Evolutionary conservation across 2,113 vertebrate species (phyloP).

Genomic region (Hyperoodon ampullatus): DNA sequence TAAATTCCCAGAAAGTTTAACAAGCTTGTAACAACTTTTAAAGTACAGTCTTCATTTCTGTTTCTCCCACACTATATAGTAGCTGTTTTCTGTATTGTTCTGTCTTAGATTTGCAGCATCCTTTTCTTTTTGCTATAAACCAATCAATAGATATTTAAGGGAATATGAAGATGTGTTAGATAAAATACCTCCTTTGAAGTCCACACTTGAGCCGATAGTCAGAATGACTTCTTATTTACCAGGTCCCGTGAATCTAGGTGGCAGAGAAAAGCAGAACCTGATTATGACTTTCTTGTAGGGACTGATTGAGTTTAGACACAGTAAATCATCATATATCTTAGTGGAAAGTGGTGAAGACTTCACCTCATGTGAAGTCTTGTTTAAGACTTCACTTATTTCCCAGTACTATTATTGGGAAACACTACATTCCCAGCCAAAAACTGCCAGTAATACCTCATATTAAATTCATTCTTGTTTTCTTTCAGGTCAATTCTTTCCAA

Average conservation of each 20-base stretch:
- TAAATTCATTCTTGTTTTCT: conserved; percentile 30
- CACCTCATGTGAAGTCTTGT: neutral
- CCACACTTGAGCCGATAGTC: neutral
- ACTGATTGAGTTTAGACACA: neutral
- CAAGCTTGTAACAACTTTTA: neutral
- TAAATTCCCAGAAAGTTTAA: conserved; percentile 21
- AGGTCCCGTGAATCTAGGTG: neutral
- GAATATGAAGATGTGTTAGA: neutral
- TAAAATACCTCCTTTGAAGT: neutral
- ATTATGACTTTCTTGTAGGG: neutral
- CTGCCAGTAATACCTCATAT: neutral
- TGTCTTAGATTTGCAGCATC: neutral
- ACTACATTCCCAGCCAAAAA: neutral
- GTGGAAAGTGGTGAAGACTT: neutral
- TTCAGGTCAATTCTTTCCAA: conserved; percentile 94
- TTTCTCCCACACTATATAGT: neutral
- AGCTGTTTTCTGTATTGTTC: neutral
- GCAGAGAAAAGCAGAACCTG: neutral
- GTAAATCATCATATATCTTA: neutral
- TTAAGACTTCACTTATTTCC: too few relatives aligned
- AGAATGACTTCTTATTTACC: neutral
- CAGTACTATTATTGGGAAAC: neutral
- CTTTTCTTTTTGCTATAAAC: neutral
- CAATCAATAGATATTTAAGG: neutral
- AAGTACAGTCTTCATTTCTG: neutral